Evolutionary conservation across 2,888 invertebrate species (phyloP), one percentile per base, ranked within the genome.

Genomic region (Luperina testacea): DNA sequence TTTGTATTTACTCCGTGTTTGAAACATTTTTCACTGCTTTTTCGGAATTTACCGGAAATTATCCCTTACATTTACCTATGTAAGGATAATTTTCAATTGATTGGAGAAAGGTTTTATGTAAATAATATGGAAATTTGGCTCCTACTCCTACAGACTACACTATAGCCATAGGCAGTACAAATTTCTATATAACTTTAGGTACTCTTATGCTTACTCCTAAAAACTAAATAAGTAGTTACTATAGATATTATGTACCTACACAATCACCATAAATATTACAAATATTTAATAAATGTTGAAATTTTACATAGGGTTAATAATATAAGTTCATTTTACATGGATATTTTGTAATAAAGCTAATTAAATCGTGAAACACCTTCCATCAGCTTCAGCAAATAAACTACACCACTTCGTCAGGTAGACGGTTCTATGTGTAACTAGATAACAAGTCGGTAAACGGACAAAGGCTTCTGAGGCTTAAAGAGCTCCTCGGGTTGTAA

Each of bases 391-490:
- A 48, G 8, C 48, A 67, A 7, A 68, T 53, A 72, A 73, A 70
- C 27, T 53, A 27, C 59, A 45, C 70, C 27, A 68, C 42, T n/a
- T 59, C 27, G 20, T 15, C n/a, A 45, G n/a, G 59, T 70, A 70
- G 48, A 74, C 17, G 24, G 20, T 27, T 67, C 51, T 71, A 72
- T 84, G 20, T 71, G 68, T 51, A 57, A 80, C 53, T 63, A 73
- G 73, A 76, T 71, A 75, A 71, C 63, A 32, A 59, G 27, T 72
- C 65, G 38, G 59, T 73, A 63, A 68, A 73, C 42, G 61, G 42
- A 86, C 71, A 77, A 77, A 65, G 72, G 74, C 38, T 72, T 75
- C 73, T 59, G 45, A 17, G 53, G 45, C 53, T 75, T 75, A 76
- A 76, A 83, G 63, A 76, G 77, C 72, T 27, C 32, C 38, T 73